Percentiles rank a stretch among this genome's conserved stretches.
Conservation (phyloP, 1,140 invertebrate genomes). For the Drosophila kohkoa region DNA sequence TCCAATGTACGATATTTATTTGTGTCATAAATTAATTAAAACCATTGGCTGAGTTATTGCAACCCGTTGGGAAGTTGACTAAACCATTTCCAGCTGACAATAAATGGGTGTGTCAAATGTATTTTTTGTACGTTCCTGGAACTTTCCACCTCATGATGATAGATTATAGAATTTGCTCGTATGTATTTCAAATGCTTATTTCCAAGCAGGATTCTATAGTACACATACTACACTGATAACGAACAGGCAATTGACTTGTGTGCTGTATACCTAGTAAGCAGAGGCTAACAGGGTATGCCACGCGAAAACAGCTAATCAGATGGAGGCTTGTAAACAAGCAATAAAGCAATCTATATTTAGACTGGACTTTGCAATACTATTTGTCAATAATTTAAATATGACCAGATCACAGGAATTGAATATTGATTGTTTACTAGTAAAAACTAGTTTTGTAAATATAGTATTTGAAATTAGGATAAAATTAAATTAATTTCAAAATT, state of each 20-base stretch:
- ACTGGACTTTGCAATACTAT: too few species aligned
- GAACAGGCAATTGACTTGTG: background rate
- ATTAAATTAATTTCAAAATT: too few species aligned
- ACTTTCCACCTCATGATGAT: conserved; percentile 17
- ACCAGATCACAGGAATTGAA: too few species aligned
- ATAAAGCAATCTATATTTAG: too few species aligned
- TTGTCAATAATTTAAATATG: too few species aligned
- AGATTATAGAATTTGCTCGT: conserved; percentile 10
- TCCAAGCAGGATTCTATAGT: conserved; percentile 4
- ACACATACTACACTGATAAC: background rate
- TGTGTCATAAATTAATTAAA: conserved; percentile 38
- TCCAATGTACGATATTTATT: conserved; percentile 33
- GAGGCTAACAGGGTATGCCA: background rate
- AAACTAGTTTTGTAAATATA: too few species aligned
- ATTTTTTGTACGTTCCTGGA: conserved; percentile 12
- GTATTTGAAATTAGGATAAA: too few species aligned
- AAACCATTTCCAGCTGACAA: conserved; percentile 15
- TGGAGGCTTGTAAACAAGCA: background rate
- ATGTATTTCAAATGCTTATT: conserved; percentile 15
- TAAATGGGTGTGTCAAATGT: conserved; percentile 32
- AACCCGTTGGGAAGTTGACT: conserved; percentile 10
- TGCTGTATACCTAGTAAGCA: background rate
- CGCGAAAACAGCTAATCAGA: background rate
- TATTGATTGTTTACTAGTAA: too few species aligned
- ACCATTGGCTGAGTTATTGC: conserved; percentile 17